phyloP scores from a whole-genome alignment of 2,113 vertebrate genomes.

The Salminus brasiliensis region DNA sequence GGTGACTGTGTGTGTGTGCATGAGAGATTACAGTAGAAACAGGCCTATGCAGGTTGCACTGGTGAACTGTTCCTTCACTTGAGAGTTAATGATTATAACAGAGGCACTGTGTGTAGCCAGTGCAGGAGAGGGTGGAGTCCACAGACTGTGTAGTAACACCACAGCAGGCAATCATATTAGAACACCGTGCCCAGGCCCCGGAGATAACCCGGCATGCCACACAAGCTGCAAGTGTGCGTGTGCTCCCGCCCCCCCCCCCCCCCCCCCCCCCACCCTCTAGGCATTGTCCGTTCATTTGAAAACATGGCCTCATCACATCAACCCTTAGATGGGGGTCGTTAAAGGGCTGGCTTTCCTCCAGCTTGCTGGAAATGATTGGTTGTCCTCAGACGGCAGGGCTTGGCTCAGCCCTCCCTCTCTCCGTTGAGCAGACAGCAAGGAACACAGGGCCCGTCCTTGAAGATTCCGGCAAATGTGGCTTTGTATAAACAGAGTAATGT shows the following conservation, averaged over 20 bases:
- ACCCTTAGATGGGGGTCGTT: neutral
- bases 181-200: neutral
- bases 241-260: too few species aligned
- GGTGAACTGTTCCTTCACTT: slow-evolving; percentile 31
- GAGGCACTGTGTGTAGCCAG: slow-evolving; percentile 38
- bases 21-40: slow-evolving; percentile 53
- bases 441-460: slow-evolving; percentile 35
- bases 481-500: neutral
- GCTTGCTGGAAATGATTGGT: slow-evolving; percentile 28
- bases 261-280: too few species aligned
- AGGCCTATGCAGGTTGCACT: slow-evolving; percentile 61
- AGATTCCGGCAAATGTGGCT: slow-evolving; percentile 10
- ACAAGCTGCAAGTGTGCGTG: neutral
- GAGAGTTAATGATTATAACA: slow-evolving; percentile 60
- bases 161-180: neutral
- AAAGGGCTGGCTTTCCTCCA: slow-evolving; percentile 22
- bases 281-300: neutral
- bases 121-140: neutral
- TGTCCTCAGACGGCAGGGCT: slow-evolving; percentile 5
- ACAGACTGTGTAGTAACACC: neutral
- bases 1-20: slow-evolving; percentile 34
- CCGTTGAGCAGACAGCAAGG: neutral
- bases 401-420: neutral
- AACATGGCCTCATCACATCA: neutral
- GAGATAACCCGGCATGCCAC: neutral